Base-by-base conservation (phyloP, 2,888 invertebrate genomes). In the Diachrysia chrysitis region DNA sequence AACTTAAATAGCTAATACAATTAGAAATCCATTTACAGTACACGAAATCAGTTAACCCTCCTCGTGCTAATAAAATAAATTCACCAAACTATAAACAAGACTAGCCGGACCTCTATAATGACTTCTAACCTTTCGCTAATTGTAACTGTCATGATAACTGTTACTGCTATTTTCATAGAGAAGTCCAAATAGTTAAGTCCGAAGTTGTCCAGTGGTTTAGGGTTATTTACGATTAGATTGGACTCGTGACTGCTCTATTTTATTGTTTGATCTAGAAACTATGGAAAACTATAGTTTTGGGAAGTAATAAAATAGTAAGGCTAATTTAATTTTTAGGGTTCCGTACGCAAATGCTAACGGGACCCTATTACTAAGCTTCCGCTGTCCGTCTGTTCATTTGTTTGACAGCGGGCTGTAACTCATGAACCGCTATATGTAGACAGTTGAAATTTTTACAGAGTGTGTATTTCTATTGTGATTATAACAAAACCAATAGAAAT, bases 101-200 rank as follows among this genome's bases (percentile, higher is more conserved):
- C 21, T 73, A 32, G n/a, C 37, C 25, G 55, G 19, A 42, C 61
- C 61, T 64, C 57, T 57, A 59, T 63, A 65, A 62, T 23, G 12
- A 48, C 12, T 48, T 23, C 12, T 63, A 56, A 55, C 74, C 69
- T 58, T 60, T 63, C 23, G 25, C 59, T 80, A 73, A 80, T 76
- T 70, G 73, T 63, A 65, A 73, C 51, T 32, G 63, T 62, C 48
- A 51, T 23, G 77, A 71, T 61, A 80, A 69, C 17, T 61, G 58
- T 51, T 12, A 58, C 46, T 54, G 73, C 58, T 67, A 68, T 73
- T 68, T 69, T 70, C 55, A 73, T 58, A 64, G 57, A 67, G 17
- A 58, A 68, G 46, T 56, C 61, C 55, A 57, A 62, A 63, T 73
- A 68, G 67, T 60, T 65, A 21, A 10, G 62, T 56, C 66, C 19